Conservation (phyloP, 2,797 vertebrate genomes). For the Harpagifer antarcticus region DNA sequence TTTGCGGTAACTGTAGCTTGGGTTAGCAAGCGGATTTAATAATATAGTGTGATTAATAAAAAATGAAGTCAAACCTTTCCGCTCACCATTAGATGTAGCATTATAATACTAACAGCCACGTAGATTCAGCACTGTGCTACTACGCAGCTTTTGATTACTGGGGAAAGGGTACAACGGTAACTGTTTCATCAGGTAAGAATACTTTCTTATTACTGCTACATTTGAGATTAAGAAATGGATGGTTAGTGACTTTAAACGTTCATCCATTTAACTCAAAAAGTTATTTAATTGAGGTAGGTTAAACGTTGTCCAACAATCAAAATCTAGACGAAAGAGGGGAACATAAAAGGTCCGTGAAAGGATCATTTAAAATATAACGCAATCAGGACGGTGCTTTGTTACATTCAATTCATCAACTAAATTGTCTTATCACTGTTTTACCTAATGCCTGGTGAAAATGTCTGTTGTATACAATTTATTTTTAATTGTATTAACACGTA, state of each 20-base stretch:
- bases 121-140: constrained; percentile 43
- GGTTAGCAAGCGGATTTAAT: neutral
- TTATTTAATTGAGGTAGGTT: neutral
- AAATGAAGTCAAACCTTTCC: neutral
- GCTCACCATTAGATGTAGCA: neutral
- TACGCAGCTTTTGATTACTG: constrained; percentile 43
- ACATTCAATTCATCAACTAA: neutral
- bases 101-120: constrained; percentile 32
- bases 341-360: neutral
- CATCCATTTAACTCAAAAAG: constrained; percentile 1
- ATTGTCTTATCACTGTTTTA: neutral
- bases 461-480: neutral
- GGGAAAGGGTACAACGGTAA: constrained; percentile 56
- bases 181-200: constrained; percentile 59
- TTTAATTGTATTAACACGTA: neutral
- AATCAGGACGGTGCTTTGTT: neutral
- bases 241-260: neutral
- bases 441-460: neutral
- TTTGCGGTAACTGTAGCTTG: neutral
- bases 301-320: neutral
- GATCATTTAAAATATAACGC: neutral
- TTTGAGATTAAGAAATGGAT: neutral
- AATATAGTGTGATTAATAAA: neutral
- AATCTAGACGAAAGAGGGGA: neutral
- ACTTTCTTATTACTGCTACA: neutral